These are phyloP conservation scores for Alviniconcha marisindica DNA, from an alignment of 1,140 invertebrate species.

Conservation along the genomic window DNA sequence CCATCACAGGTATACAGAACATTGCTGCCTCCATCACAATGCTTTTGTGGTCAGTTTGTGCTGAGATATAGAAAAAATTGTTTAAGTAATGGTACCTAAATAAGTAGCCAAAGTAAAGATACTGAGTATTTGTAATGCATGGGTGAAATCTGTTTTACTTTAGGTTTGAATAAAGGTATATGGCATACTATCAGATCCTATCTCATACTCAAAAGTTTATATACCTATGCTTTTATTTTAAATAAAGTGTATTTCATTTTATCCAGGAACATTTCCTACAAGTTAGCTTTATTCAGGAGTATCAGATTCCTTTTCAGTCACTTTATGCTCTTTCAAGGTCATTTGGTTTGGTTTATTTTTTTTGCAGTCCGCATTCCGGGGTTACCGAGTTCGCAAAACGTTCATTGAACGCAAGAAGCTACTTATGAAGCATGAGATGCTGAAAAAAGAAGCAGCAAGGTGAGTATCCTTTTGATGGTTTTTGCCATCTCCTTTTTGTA, in stretches of 20 bases:
- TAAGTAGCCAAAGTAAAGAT: not conserved
- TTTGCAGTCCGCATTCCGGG: slow-evolving; percentile 70
- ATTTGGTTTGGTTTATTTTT: not conserved
- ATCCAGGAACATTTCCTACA: too few relatives aligned
- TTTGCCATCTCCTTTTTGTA: too few relatives aligned
- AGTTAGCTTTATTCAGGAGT: too few relatives aligned
- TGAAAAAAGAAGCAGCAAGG: slow-evolving; percentile 75
- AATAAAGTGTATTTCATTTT: too few relatives aligned
- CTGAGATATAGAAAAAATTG: too few relatives aligned
- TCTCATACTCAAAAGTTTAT: too few relatives aligned
- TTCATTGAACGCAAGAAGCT: slow-evolving; percentile 74
- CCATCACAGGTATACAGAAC: slow-evolving; percentile 75
- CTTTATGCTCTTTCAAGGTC: not conserved
- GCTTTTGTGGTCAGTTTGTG: too few relatives aligned
- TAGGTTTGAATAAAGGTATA: not conserved
- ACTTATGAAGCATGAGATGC: slow-evolving; percentile 76
- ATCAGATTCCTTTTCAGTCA: too few relatives aligned
- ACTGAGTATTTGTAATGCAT: not conserved
- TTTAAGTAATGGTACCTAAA: too few relatives aligned
- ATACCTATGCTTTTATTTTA: too few relatives aligned
- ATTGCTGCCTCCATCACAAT: slow-evolving; percentile 75
- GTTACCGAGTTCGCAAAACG: slow-evolving; percentile 73
- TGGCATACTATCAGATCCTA: too few relatives aligned
- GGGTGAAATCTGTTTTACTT: not conserved
- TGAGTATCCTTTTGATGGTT: slow-evolving; percentile 39